phyloP scores from a whole-genome alignment of 2,113 vertebrate genomes.

The Spermophilus dauricus region DNA sequence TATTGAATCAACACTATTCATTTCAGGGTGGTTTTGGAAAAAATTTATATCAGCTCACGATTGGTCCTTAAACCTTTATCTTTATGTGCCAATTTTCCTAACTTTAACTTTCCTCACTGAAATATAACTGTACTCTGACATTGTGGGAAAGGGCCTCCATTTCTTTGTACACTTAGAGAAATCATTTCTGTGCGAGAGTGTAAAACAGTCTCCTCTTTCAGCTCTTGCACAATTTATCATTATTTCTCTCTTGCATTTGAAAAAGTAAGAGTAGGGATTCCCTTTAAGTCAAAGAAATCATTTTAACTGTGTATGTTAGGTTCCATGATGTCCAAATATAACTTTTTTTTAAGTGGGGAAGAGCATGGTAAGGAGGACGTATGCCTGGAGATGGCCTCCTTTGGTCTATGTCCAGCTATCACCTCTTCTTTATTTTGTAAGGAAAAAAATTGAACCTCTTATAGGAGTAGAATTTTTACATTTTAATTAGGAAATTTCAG shows the following conservation, averaged over 20 bases:
- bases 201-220: no score
- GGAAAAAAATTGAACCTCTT: not conserved
- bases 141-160: no score
- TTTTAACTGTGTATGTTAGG: not conserved
- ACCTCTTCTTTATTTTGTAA: constrained; percentile 6
- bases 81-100: not conserved
- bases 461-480: not conserved
- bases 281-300: not conserved
- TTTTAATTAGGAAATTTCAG: constrained; percentile 4
- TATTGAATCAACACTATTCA: not conserved
- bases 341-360: not conserved
- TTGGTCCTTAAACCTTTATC: not conserved
- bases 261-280: not conserved
- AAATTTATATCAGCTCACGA: not conserved
- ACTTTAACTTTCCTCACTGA: not conserved
- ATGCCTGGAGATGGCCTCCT: not conserved
- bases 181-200: no score
- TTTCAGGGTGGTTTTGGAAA: not conserved
- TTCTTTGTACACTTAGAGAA: no score
- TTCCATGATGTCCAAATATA: not conserved
- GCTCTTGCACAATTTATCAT: no score
- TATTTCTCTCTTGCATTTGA: not conserved
- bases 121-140: no score
- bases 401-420: not conserved
- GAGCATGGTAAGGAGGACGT: not conserved